Evolutionary conservation across 2,113 vertebrate species (phyloP).

Genomic region (Salminus brasiliensis): DNA sequence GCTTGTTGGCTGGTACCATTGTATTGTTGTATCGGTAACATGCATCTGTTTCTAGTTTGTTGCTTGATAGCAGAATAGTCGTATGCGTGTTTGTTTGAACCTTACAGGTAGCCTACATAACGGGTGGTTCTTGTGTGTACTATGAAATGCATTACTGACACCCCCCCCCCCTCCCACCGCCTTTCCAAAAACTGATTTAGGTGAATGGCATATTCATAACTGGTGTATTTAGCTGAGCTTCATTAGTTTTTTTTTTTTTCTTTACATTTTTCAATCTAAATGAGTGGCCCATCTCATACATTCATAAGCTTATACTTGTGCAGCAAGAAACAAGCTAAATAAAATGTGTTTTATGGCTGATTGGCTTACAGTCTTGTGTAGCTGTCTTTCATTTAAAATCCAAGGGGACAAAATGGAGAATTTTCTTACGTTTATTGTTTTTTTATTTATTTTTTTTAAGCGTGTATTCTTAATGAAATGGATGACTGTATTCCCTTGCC

Average conservation of each 20-base stretch:
- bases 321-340: constrained; percentile 36
- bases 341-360: constrained; percentile 37
- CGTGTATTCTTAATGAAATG: constrained; percentile 60
- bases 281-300: constrained; percentile 16
- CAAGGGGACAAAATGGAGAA: constrained; percentile 48
- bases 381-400: constrained; percentile 51
- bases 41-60: too few species aligned
- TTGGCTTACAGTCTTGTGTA: constrained; percentile 28
- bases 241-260: not conserved
- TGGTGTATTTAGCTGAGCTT: too few species aligned
- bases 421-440: constrained; percentile 10
- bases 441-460: constrained; percentile 35
- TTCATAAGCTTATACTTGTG: constrained; percentile 31
- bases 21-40: too few species aligned
- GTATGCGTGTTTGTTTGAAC: too few species aligned
- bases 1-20: too few species aligned
- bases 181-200: too few species aligned
- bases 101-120: too few species aligned
- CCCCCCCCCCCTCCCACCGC: too few species aligned
- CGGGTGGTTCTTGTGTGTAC: too few species aligned
- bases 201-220: too few species aligned
- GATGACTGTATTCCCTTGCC: constrained; percentile 62
- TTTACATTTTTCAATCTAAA: not conserved
- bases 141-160: too few species aligned
- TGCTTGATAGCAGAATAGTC: too few species aligned